These are phyloP conservation scores for Therioaphis trifolii DNA, from an alignment of 2,888 invertebrate genomes.

Conservation along the genomic window DNA sequence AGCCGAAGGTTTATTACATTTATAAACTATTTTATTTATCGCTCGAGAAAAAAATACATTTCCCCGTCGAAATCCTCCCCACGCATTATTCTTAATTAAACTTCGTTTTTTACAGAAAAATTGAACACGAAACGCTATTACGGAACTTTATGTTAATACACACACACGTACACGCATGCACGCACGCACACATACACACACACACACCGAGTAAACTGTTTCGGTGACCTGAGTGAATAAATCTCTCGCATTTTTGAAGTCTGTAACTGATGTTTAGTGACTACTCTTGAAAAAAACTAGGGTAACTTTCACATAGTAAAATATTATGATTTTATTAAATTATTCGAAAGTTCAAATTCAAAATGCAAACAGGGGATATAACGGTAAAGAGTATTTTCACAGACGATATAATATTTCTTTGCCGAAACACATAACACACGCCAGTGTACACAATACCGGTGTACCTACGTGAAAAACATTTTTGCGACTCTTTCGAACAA, in stretches of 20 bases:
- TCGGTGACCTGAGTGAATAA: not conserved
- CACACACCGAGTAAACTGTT: not conserved
- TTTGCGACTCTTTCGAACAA: too few species aligned
- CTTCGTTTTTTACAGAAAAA: not conserved
- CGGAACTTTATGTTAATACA: too few species aligned
- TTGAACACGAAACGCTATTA: not conserved
- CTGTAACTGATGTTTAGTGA: slow-evolving; percentile 32
- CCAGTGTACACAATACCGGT: too few species aligned
- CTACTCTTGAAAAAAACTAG: slow-evolving; percentile 7
- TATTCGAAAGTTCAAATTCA: slow-evolving; percentile 9
- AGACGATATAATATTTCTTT: too few species aligned
- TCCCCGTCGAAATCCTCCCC: too few species aligned
- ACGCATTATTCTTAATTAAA: not conserved
- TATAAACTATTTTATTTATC: not conserved
- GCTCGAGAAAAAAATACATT: not conserved
- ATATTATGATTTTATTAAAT: slow-evolving; percentile 53
- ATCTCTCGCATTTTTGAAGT: not conserved
- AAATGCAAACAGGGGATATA: not conserved
- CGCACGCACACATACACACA: too few species aligned
- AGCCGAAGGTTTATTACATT: not conserved
- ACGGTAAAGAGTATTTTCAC: too few species aligned
- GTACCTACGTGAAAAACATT: too few species aligned
- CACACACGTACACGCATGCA: too few species aligned
- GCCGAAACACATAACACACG: too few species aligned
- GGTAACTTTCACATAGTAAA: not conserved